phyloP scores from a whole-genome alignment of 1,140 invertebrate genomes.

The Aphis gossypii region DNA sequence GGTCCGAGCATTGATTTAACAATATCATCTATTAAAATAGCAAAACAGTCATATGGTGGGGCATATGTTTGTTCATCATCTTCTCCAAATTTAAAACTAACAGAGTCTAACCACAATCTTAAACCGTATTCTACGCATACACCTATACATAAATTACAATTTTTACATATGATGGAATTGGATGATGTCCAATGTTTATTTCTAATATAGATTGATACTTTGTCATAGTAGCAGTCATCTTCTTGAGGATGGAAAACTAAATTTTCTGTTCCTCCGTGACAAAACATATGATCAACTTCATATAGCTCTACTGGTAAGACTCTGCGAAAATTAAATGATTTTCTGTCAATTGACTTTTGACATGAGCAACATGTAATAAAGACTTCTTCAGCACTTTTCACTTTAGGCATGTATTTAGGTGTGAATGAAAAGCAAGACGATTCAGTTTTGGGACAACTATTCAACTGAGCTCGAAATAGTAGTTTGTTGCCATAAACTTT shows the following conservation, averaged over 20 bases:
- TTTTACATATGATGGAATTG: constrained; percentile 13
- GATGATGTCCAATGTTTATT: constrained; percentile 14
- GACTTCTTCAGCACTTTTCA: constrained; percentile 25
- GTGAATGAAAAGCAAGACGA: constrained; percentile 33
- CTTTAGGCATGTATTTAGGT: constrained; percentile 25
- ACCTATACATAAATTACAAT: constrained; percentile 49
- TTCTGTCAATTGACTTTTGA: not conserved
- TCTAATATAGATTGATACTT: constrained; percentile 49
- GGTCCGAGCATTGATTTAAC: constrained; percentile 47
- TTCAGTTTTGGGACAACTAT: constrained; percentile 27
- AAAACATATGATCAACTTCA: constrained; percentile 52
- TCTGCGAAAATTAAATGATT: constrained; percentile 44
- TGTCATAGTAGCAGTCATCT: constrained; percentile 44
- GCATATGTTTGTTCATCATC: not conserved
- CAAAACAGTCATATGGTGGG: constrained; percentile 43
- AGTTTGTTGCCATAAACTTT: constrained; percentile 43
- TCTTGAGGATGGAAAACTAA: constrained; percentile 42
- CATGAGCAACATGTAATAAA: constrained; percentile 25
- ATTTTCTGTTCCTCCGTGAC: constrained; percentile 48
- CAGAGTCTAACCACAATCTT: constrained; percentile 43
- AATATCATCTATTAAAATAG: constrained; percentile 34
- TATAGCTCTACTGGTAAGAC: constrained; percentile 41
- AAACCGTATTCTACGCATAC: constrained; percentile 12
- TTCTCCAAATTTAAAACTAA: constrained; percentile 29
- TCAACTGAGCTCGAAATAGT: constrained; percentile 38